Base-by-base conservation (phyloP, 2,797 vertebrate species). In the Mus spretus region DNA sequence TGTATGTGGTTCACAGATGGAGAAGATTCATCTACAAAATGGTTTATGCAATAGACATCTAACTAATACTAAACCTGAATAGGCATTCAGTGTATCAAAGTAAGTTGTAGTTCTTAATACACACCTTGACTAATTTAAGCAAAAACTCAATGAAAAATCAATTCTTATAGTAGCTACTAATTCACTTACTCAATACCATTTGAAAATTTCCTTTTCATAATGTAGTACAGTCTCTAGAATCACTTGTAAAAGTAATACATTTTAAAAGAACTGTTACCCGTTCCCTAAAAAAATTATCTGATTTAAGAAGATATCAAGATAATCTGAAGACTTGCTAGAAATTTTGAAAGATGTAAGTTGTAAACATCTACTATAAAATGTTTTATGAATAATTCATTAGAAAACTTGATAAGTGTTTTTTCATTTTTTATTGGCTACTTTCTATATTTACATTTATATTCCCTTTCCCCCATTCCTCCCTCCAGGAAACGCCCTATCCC, bases 341-440 rank as follows among this genome's bases (percentile, higher is more conserved):
- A 96, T 80, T 95, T 97, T 50, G 19, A 74, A 0, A 91, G 47
- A 94, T 75, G 94, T 31, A 83, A 72, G 91, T 91, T 97, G 12
- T 89, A 89, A 96, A 79, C 3, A 70, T 92, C 67, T 97, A n/a
- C n/a, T 96, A 93, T 94, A 59, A 91, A 95, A 89, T 10, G 47
- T 63, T 37, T 95, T 96, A 97, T 93, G 61, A n/a, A n/a, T 63
- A 96, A 94, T 97, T 92, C 97, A 94, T 89, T 96, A n/a, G 97
- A 91, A 59, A 92, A 6, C 24, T 84, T 94, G 50, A 81, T 88
- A 26, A 3, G 44, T 89, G 3, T 37, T 96, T 96, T 59, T 47
- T 47, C 47, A 47, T 47, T 47, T 47, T 47, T 47, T 47, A 47
- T 47, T 47, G 47, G 47, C 47, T 47, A 47, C 44, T 47, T 47